phyloP scores from a whole-genome alignment of 2,888 invertebrate genomes.

The Empis stercorea region DNA sequence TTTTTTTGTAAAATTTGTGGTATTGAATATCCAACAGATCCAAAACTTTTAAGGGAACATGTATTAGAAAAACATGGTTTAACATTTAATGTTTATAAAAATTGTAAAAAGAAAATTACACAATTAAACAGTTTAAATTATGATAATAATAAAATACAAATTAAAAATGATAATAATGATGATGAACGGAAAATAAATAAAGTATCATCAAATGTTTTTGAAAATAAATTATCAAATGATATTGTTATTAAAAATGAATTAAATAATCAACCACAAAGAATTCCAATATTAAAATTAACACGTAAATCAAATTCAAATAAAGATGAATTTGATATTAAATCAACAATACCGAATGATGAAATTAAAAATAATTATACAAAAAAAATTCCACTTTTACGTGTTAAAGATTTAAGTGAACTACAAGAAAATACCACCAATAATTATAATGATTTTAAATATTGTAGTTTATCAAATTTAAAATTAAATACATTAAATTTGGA shows the following conservation, averaged over 20 bases:
- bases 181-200: not conserved
- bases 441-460: not conserved
- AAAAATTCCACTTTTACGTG: constrained; percentile 6
- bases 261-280: not conserved
- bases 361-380: not conserved
- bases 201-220: not conserved
- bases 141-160: constrained; percentile 3
- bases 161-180: too few relatives aligned
- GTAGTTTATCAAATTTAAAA: not conserved
- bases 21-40: constrained; percentile 21
- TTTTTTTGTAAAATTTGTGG: constrained; percentile 26
- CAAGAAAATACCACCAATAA: constrained; percentile 6
- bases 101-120: constrained; percentile 7
- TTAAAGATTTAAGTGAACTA: constrained; percentile 10
- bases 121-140: constrained; percentile 4
- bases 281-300: not conserved
- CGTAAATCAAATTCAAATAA: not conserved
- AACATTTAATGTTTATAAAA: constrained; percentile 17
- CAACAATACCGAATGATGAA: not conserved
- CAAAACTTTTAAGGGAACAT: constrained; percentile 22
- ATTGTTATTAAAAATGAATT: not conserved
- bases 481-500: not conserved
- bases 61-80: constrained; percentile 21
- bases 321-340: not conserved
- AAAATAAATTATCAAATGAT: too few relatives aligned